A percentile compares a stretch with the other conserved stretches of the same genome.
Conservation (phyloP, 2,888 invertebrate genomes). For the Thera britannica region DNA sequence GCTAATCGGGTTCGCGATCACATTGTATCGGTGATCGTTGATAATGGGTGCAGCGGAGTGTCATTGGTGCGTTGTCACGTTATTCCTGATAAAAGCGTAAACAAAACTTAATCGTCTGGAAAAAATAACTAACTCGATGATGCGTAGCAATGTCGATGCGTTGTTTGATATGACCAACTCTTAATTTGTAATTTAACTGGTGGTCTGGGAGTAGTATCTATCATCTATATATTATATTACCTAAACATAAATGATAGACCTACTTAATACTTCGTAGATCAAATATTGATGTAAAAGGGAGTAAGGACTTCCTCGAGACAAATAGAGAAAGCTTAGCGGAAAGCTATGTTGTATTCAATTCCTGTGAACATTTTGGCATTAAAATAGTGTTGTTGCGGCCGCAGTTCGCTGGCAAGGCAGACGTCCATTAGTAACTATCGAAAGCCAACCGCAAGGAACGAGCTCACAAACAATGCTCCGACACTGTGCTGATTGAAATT, state of each 20-base stretch:
- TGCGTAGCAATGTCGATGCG: slow-evolving; percentile 9
- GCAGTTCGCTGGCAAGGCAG: slow-evolving; percentile 67
- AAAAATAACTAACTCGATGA: slow-evolving; percentile 22
- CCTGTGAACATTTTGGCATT: slow-evolving; percentile 50
- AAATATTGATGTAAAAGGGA: slow-evolving; percentile 1
- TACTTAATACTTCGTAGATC: not conserved
- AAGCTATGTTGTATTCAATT: slow-evolving; percentile 36
- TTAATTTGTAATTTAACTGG: not conserved
- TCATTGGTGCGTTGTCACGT: slow-evolving; percentile 46
- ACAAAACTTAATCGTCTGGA: slow-evolving; percentile 32
- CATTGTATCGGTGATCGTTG: slow-evolving; percentile 48
- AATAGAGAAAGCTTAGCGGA: slow-evolving; percentile 25
- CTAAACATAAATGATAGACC: too few species aligned
- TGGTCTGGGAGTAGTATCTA: too few species aligned
- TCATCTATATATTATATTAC: too few species aligned
- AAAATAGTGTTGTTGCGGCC: slow-evolving; percentile 59
- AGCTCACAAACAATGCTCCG: slow-evolving; percentile 36
- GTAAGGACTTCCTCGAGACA: slow-evolving; percentile 9
- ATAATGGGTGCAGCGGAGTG: slow-evolving; percentile 46
- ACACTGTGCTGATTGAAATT: slow-evolving; percentile 39
- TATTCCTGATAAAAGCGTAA: slow-evolving; percentile 35
- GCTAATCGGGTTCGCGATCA: slow-evolving; percentile 52
- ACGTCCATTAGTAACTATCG: slow-evolving; percentile 66
- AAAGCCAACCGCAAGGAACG: slow-evolving; percentile 45
- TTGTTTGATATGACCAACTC: not conserved